Percentiles rank a stretch among this genome's conserved stretches.
Conservation (phyloP, 1,140 invertebrate species). For the Aphelenchoides fujianensis region DNA sequence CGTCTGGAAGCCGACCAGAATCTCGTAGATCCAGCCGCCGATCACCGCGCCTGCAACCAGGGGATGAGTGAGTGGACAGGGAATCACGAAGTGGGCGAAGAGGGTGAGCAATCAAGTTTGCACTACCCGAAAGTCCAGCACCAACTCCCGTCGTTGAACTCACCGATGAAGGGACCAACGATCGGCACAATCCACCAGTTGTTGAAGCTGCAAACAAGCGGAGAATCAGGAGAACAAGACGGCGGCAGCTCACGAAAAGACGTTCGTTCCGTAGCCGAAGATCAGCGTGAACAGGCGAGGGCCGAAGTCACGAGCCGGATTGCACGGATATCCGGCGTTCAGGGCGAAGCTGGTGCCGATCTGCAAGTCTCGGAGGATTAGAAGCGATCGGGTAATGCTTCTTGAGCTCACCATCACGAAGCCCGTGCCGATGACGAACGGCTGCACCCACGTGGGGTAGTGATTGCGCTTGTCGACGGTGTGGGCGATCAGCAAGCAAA, state of each 20-base stretch:
- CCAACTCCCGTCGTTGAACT: too few species aligned
- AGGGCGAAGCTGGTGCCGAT: background rate
- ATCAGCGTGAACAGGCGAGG: slow-evolving; percentile 67
- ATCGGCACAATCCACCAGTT: slow-evolving; percentile 34
- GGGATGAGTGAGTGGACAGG: too few species aligned
- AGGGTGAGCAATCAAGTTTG: too few species aligned
- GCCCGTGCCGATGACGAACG: slow-evolving; percentile 33
- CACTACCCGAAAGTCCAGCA: too few species aligned
- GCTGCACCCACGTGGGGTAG: slow-evolving; percentile 59
- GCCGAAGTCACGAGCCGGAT: slow-evolving; percentile 69
- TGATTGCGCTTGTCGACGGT: slow-evolving; percentile 48
- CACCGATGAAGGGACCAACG: slow-evolving; percentile 43
- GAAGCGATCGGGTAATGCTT: too few species aligned
- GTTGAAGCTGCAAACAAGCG: slow-evolving; percentile 5
- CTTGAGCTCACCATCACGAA: too few species aligned
- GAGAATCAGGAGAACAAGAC: too few species aligned
- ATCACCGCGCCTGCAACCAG: too few species aligned
- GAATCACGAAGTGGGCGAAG: too few species aligned
- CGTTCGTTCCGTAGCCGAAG: slow-evolving; percentile 65
- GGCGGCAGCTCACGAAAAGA: too few species aligned
- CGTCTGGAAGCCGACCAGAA: slow-evolving; percentile 46
- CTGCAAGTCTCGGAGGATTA: too few species aligned
- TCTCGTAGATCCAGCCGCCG: slow-evolving; percentile 48
- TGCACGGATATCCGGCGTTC: slow-evolving; percentile 63
- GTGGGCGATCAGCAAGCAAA: slow-evolving; percentile 53